Base-by-base conservation (phyloP, 1,140 invertebrate species). In the Diorhabda carinulata region DNA sequence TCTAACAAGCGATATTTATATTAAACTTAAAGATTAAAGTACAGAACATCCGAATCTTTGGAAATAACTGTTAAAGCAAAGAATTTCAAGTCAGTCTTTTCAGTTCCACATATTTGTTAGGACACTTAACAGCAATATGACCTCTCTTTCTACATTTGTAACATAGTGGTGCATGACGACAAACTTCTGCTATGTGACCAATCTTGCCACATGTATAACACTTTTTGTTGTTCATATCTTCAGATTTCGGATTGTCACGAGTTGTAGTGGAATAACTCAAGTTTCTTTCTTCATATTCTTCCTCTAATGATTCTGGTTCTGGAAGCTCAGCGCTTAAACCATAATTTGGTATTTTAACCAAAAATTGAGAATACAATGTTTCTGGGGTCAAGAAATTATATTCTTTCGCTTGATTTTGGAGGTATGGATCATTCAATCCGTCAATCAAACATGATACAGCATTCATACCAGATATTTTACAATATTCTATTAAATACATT, bases 391-490 rank as follows among this genome's bases (percentile, higher is more conserved):
- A 57, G 44, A 71, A 75, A 65, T 73, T 72, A 43, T 64, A 43
- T 8, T 70, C 45, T 66, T 70, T 73, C 3, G 74, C 71, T 42
- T 73, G 64, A 57, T 72, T 65, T 62, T 76, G 74, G 59, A 76
- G 62, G n/a, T 66, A 62, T n/a, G 70, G 70, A 66, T 76, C 70
- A n/a, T 64, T 70, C 9, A 76, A 56, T 58, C 75, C 75, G 66
- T 75, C 75, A 57, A 76, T 75, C 9, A 76, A 47, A 57, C 75
- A 76, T 3, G 75, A 76, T 8, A 76, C 75, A 41, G 75, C 75
- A 68, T 75, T 72, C 60, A 66, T 67, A 41, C 75, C 75, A 42
- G 69, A 72, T 25, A 76, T 73, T 58, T 76, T 76, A 41, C 75
- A 76, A 5, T 72, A 72, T 64, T 76, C 73, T 45, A 71, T 69